Evolutionary conservation across 2,888 invertebrate species (phyloP).

Genomic region (Tenthredo scrophulariae): DNA sequence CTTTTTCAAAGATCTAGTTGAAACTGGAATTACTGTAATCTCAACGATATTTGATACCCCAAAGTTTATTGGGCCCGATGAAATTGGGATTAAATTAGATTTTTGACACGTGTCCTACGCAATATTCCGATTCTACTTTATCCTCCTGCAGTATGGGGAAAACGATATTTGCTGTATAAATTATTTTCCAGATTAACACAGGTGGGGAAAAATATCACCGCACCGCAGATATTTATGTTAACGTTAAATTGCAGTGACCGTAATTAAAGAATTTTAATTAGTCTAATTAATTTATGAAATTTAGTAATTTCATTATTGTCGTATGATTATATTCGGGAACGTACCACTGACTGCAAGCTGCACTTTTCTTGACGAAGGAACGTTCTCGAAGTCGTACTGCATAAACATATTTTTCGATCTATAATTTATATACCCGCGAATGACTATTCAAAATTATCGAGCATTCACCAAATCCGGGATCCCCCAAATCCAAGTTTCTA

Average conservation of each 20-base stretch:
- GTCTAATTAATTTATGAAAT: neutral
- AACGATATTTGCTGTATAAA: neutral
- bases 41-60: neutral
- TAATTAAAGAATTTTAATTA: neutral
- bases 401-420: neutral
- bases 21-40: neutral
- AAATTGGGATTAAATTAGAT: neutral
- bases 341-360: neutral
- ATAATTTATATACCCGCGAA: constrained; percentile 16
- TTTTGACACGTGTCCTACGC: neutral
- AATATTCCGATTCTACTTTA: neutral
- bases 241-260: neutral
- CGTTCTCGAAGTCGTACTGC: neutral
- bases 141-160: neutral
- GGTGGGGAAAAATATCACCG: neutral
- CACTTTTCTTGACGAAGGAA: neutral
- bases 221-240: neutral
- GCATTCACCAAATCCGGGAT: neutral
- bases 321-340: neutral
- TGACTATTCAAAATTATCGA: neutral
- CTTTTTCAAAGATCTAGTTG: neutral
- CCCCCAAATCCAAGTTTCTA: neutral
- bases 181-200: neutral
- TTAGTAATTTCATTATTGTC: neutral
- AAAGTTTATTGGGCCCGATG: neutral